Evolutionary conservation across 1,140 invertebrate genomes (phyloP), one percentile per base, ranked within the genome.

Genomic region (Pomphorhynchus laevis): DNA sequence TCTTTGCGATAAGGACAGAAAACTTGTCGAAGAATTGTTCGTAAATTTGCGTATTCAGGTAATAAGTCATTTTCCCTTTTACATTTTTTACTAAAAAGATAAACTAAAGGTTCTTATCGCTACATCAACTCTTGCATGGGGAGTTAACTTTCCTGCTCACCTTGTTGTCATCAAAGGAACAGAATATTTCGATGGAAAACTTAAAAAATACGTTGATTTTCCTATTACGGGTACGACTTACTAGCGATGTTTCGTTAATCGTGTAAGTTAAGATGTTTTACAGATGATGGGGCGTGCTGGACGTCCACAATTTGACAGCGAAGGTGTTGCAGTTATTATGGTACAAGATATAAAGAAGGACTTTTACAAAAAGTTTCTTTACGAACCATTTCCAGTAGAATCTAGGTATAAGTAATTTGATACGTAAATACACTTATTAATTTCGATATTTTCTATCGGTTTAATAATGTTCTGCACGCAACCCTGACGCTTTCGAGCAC

Each of bases 251-350:
- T 2, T 20, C 17, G n/a, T 44, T 9, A 21, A 34, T 21, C 12
- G 21, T 32, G 14, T 37, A 21, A 24, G 46, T 51, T 14, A 43
- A 63, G 64, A 66, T 53, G 65, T 95, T 1, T 61, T 98, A 20
- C 86, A 95, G 61, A 95, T 98, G 89, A 91, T 93, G 70, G 86
- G 86, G 3, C 63, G 86, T 44, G 86, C 86, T 43, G 86, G 86
- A 5, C 63, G 89, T 43, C 89, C 86, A 2, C 71, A 84, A 62
- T 95, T 72, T 53, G 89, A 95, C 56, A 71, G 73, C 48, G 70
- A 74, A 42, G 86, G 80, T 2, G 72, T 86, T 3, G 86, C 89
- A 3, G 74, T 91, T 11, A 76, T 98, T 6, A 63, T 95, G 39
- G 84, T 95, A 1, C 86, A 98, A 48, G 86, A 98, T 50, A 67